A percentile compares a stretch with the other conserved stretches of the same genome.
phyloP scores from a whole-genome alignment of 2,888 invertebrate species.

The Copidosoma aretas region DNA sequence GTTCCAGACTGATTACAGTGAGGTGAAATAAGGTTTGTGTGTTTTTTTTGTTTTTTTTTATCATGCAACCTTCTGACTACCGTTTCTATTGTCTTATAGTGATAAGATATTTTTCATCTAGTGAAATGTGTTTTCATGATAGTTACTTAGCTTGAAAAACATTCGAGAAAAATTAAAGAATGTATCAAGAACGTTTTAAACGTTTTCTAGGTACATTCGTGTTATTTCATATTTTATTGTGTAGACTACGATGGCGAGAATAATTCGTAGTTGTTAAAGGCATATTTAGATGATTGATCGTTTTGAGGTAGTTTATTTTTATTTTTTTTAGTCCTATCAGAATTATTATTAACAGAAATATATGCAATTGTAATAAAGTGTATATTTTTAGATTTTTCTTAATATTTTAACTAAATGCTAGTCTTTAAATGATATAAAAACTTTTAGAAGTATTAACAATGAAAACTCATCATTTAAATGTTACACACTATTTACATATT shows the following conservation, averaged over 20 bases:
- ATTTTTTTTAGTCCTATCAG: no score
- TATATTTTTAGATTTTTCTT: not conserved
- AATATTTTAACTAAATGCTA: not conserved
- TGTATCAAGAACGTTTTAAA: not conserved
- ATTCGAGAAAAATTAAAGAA: no score
- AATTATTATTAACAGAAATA: no score
- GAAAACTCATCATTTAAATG: no score
- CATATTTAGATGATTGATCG: no score
- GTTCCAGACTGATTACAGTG: constrained; percentile 68
- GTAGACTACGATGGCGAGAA: no score
- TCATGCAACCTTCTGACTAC: constrained; percentile 1
- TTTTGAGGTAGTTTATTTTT: no score
- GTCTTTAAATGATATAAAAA: constrained; percentile 4
- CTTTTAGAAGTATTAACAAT: not conserved
- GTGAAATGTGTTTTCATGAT: constrained; percentile 8
- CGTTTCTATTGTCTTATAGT: not conserved
- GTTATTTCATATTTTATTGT: no score
- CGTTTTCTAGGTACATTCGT: no score
- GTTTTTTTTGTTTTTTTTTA: not conserved
- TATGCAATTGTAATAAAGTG: not conserved
- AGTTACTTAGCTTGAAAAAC: constrained; percentile 13
- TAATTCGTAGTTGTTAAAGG: no score
- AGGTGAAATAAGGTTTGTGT: no score
- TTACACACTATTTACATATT: no score
- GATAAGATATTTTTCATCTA: not conserved